Conservation (phyloP, 2,888 invertebrate genomes). For the Lasioglossum oenotherae region DNA sequence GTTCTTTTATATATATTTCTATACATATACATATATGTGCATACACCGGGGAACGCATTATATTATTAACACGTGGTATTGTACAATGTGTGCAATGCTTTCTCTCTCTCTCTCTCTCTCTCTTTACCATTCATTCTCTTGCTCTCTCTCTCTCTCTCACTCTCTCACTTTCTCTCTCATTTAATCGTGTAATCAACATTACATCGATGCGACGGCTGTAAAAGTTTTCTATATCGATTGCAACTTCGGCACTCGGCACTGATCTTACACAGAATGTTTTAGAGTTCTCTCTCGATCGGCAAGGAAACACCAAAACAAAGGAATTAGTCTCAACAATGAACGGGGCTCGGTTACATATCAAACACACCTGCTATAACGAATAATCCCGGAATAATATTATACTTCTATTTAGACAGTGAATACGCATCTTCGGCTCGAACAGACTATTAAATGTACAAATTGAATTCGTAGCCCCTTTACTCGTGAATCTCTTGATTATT, state of each 20-base stretch:
- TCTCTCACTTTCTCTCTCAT: neutral
- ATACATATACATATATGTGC: constrained; percentile 56
- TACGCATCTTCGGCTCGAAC: neutral
- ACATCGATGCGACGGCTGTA: constrained; percentile 77
- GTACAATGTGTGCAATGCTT: constrained; percentile 77
- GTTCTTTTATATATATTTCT: constrained; percentile 45
- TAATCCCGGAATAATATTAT: constrained; percentile 16
- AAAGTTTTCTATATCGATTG: constrained; percentile 61
- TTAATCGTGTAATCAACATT: constrained; percentile 68
- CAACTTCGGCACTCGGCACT: constrained; percentile 65
- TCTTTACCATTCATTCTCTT: neutral
- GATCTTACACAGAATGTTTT: constrained; percentile 77
- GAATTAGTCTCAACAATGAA: constrained; percentile 22
- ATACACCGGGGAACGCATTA: constrained; percentile 63
- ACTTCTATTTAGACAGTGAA: neutral
- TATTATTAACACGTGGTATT: constrained; percentile 77
- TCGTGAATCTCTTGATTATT: neutral
- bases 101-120: neutral
- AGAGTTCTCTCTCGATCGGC: constrained; percentile 50
- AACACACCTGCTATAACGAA: constrained; percentile 9
- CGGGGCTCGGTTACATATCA: neutral
- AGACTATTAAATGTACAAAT: neutral
- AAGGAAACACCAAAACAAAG: constrained; percentile 19
- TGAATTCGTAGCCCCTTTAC: no score
- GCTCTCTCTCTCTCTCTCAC: neutral